Evolutionary conservation across 2,888 invertebrate genomes (phyloP), one percentile per base, ranked within the genome.

Genomic region (Seira musarum): DNA sequence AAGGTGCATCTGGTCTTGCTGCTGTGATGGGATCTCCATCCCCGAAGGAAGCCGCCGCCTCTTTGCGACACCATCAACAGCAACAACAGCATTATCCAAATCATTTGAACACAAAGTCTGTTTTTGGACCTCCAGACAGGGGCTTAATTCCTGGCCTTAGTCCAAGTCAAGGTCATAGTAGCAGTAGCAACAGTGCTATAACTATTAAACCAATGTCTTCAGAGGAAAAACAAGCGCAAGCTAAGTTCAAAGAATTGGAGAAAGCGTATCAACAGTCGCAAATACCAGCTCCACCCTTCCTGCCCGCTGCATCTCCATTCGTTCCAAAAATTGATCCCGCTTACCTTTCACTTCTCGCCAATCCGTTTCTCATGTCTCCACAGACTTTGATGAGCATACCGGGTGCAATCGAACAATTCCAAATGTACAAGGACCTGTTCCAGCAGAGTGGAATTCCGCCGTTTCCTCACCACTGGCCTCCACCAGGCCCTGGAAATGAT

Each of bases 361-460:
- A 77, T 21, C 72, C 78, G 15, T 84, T 86, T 65, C 72, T 84
- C 22, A 80, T 84, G 82, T 82, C 84, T 30, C 82, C 83, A 22
- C 67, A 80, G 30, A 74, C 82, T n/a, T 64, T 83, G n/a, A 73
- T 82, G 88, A 88, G 90, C 67, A 86, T 88, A 57, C 89, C 89
- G 22, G 90, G 90, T 80, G 89, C 91, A 61, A 90, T 91, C 21
- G 90, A 91, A 82, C 90, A 90, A 78, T 87, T 90, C 76, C 91
- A 91, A 85, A 90, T 91, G 83, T 90, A 90, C 87, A 90, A 91
- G 84, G 91, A 92, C 83, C 57, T 83, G 3, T 88, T 92, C 35
- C 77, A 82, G n/a, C 83, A 85, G 71, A 57, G 70, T 49, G 74
- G 79, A 22, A 71, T 78, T 21, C 83, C 84, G 1, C 82, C 78